These are phyloP conservation scores for Drosophila pullipes DNA, from an alignment of 2,888 invertebrate species.

Conservation along the genomic window DNA sequence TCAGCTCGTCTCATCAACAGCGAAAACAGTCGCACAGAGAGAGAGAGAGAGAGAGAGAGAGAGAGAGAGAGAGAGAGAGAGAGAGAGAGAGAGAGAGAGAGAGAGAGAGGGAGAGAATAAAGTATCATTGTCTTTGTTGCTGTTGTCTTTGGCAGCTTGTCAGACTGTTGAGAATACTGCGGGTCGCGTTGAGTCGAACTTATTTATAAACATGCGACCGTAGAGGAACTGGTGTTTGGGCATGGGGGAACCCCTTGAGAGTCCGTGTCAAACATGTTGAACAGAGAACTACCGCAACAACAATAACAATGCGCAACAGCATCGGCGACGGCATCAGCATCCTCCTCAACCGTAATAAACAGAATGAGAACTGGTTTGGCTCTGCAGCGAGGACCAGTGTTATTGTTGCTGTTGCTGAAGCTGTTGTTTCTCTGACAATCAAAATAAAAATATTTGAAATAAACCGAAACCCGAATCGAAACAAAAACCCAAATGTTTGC, in stretches of 20 bases:
- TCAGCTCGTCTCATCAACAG: conserved; percentile 45
- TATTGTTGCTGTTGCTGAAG: conserved; percentile 30
- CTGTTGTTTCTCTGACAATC: conserved; percentile 63
- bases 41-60: too few relatives aligned
- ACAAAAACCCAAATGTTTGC: conserved; percentile 65
- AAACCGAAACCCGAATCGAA: conserved; percentile 20
- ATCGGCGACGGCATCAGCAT: conserved; percentile 17
- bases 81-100: background rate
- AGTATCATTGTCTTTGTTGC: conserved; percentile 21
- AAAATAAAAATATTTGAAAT: conserved; percentile 69
- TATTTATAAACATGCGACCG: conserved; percentile 63
- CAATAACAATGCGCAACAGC: conserved; percentile 61
- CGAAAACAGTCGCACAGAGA: too few relatives aligned
- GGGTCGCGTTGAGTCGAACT: conserved; percentile 60
- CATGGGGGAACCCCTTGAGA: conserved; percentile 68
- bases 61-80: background rate
- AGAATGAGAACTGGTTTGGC: conserved; percentile 53
- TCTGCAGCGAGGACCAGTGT: conserved; percentile 17
- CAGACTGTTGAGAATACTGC: conserved; percentile 58
- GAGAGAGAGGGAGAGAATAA: background rate
- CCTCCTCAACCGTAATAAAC: conserved; percentile 63
- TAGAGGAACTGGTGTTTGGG: conserved; percentile 16
- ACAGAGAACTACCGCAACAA: conserved; percentile 73
- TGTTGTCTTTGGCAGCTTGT: conserved; percentile 36
- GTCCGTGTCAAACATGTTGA: conserved; percentile 75